Evolutionary conservation across 2,888 invertebrate genomes (phyloP), one percentile per base, ranked within the genome.

Genomic region (Epistrophella euchroma): DNA sequence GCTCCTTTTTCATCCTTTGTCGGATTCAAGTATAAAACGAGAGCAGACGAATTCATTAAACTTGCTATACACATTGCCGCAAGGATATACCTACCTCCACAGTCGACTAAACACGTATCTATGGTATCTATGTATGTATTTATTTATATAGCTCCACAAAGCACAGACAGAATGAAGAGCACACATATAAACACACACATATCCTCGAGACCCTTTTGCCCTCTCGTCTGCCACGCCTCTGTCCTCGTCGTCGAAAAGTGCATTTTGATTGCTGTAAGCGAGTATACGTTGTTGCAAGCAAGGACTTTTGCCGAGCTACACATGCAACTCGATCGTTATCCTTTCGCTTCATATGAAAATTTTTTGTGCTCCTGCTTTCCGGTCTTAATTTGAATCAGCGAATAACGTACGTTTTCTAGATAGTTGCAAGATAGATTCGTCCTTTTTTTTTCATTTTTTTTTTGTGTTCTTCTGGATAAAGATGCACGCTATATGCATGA

Each of bases 31-130:
- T 40, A 37, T 55, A 58, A 70, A 84, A 75, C 70, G 80, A 72
- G 76, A 68, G 76, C 76, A 85, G 81, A 85, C 85, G 81, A 76
- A 81, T 81, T 85, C 81, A 85, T 85, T 85, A 85, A 80, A 80
- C 84, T 60, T 66, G 74, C 60, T 84, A 58, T 58, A 76, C 52
- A 76, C 37, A 5, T 5, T 62, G 68, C 76, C 68, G 72, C 72
- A 47, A 73, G 60, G 47, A 60, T 58, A 50, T 40, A 45, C n/a
- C n/a, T n/a, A n/a, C n/a, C n/a, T n/a, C n/a, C n/a, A 37, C 52
- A 75, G 71, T 79, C 72, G 81, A 68, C 73, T 72, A 55, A 71
- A 68, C 72, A 81, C 85, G 55, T 60, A 40, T 35, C 35, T 52
- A 52, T n/a, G 7, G 2, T 22, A 37, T 19, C 2, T 58, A 5